A percentile compares a stretch with the other conserved stretches of the same genome.
Evolutionary conservation across 2,888 invertebrate species (phyloP).

Genomic region (Microctonus aethiopoides): DNA sequence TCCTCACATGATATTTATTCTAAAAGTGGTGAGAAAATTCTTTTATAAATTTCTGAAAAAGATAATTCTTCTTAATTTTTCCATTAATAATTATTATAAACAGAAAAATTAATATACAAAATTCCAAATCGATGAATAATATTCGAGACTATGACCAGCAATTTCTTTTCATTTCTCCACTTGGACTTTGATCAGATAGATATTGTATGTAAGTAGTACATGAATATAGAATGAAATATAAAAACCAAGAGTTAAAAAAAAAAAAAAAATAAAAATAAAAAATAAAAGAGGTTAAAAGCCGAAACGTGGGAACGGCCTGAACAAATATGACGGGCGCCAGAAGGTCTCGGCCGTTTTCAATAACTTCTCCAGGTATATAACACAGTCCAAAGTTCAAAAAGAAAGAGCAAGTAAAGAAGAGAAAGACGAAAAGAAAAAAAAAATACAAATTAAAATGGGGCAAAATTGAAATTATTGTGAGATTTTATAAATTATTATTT

Average conservation of each 20-base stretch:
- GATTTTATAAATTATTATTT: constrained; percentile 28
- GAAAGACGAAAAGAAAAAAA: neutral
- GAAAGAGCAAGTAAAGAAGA: neutral
- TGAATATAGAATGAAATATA: neutral
- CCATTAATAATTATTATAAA: no score
- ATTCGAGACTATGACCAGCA: no score
- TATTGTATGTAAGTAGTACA: neutral
- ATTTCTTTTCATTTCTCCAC: no score
- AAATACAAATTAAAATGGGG: neutral
- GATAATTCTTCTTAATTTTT: no score
- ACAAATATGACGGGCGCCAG: neutral
- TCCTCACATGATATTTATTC: no score
- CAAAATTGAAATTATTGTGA: constrained; percentile 36
- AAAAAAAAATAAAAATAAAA: neutral
- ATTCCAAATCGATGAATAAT: neutral
- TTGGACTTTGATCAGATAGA: neutral
- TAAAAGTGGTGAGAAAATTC: no score
- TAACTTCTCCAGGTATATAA: neutral
- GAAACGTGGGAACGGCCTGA: neutral
- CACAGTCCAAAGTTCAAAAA: neutral
- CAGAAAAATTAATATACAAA: no score
- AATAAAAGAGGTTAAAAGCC: constrained; percentile 3
- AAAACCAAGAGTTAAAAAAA: neutral
- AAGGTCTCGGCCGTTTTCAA: neutral
- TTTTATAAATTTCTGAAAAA: no score